These are phyloP conservation scores for Antechinus stuartii DNA, from an alignment of 2,113 vertebrate species.

Conservation along the genomic window DNA sequence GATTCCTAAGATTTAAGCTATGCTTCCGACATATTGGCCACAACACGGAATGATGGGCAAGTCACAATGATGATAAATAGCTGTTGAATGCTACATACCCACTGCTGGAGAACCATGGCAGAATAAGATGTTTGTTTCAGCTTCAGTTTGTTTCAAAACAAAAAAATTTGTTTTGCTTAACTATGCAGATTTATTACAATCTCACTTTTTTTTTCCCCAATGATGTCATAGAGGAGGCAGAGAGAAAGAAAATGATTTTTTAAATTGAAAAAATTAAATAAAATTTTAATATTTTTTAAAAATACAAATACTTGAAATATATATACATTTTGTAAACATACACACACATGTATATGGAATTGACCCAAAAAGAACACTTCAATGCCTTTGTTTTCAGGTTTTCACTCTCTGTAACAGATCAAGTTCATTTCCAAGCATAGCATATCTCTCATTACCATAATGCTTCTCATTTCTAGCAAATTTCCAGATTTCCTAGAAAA, in stretches of 20 bases:
- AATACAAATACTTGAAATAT: neutral
- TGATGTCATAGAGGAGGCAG: neutral
- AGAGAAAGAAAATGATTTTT: neutral
- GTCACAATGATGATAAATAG: neutral
- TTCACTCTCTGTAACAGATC: neutral
- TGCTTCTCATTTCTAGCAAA: neutral
- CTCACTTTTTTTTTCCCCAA: neutral
- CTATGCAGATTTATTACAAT: neutral
- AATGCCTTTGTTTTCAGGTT: constrained; percentile 5
- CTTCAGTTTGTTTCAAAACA: no score
- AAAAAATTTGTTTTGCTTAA: neutral
- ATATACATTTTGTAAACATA: neutral
- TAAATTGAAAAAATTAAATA: neutral
- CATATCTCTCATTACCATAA: neutral
- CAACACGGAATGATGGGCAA: neutral
- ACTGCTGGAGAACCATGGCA: neutral
- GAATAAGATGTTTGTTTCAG: neutral
- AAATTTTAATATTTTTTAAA: neutral
- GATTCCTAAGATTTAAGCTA: neutral
- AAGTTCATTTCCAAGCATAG: neutral
- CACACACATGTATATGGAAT: neutral
- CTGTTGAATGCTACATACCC: neutral
- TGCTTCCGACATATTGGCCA: neutral
- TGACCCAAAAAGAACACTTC: neutral
- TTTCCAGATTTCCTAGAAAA: neutral